These are phyloP conservation scores for Babylonia areolata DNA, from an alignment of 1,140 invertebrate genomes.

Conservation along the genomic window DNA sequence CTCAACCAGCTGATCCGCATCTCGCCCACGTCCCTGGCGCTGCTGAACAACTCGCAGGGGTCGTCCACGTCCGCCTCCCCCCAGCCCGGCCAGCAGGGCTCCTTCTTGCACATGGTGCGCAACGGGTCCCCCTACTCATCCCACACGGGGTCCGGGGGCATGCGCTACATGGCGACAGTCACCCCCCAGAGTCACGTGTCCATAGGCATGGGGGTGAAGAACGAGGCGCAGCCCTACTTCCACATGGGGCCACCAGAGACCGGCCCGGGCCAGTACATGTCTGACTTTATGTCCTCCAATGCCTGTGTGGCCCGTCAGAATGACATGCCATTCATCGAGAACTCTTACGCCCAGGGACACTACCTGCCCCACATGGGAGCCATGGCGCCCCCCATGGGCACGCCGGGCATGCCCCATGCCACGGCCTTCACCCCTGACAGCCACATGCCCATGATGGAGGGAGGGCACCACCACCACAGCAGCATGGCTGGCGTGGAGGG, in stretches of 20 bases:
- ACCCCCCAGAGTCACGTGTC: conserved; percentile 55
- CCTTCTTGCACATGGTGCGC: conserved; percentile 94
- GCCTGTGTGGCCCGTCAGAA: conserved; percentile 66
- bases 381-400: conserved; percentile 40
- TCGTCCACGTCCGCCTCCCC: conserved; percentile 63
- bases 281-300: conserved; percentile 68
- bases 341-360: conserved; percentile 46
- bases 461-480: background rate
- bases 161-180: conserved; percentile 58
- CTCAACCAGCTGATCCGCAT: conserved; percentile 93
- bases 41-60: conserved; percentile 90
- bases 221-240: conserved; percentile 47
- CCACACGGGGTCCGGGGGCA: conserved; percentile 52
- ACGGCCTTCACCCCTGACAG: background rate
- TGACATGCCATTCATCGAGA: conserved; percentile 68
- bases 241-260: conserved; percentile 62
- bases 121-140: conserved; percentile 77
- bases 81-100: conserved; percentile 77
- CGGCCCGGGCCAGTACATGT: conserved; percentile 49
- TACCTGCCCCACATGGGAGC: conserved; percentile 23
- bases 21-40: conserved; percentile 94
- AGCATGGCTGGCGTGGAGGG: conserved; percentile 24
- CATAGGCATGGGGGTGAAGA: conserved; percentile 50
- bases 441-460: background rate
- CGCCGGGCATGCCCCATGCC: conserved; percentile 41